Evolutionary conservation across 2,113 vertebrate species (phyloP), one percentile per base, ranked within the genome.

Genomic region (Neolamprologus fasciatus): DNA sequence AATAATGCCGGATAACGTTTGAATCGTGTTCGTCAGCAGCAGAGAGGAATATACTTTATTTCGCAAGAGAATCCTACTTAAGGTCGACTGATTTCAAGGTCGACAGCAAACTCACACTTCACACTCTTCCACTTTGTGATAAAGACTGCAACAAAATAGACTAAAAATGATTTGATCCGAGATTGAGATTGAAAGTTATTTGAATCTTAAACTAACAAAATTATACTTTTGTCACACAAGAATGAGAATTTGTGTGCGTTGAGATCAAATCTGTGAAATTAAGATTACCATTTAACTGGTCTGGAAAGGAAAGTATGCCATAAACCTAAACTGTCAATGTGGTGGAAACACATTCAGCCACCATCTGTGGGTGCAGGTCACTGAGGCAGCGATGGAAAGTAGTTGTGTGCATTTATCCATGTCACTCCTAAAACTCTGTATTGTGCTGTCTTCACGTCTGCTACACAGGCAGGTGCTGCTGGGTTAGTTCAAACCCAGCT

Each of bases 121-220:
- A 9, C 8, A 3, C 5, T 76, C 14, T 26, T 28, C 21, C 68
- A 76, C 0, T 28, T 28, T 0, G 23, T 47, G 42, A 76, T 28
- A 47, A 5, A 47, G 9, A 28, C 23, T 19, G 9, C 71, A 76
- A 26, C 14, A 45, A 73, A 45, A 73, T 4, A 47, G 40, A 45
- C 37, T 1, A 7, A 73, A 42, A 71, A 42, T 4, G 5, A 42
- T 73, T 16, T n/a, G 16, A 76, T 28, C 16, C 6, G 0, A 47
- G 21, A 28, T 19, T 0, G 2, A 26, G 14, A 11, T 0, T 23
- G 3, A 47, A 76, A 1, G 21, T 76, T 9, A 7, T 47, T 19
- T 3, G 2, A 26, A 76, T 76, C 9, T 28, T 10, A 17, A 73
- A 73, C 23, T 73, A 45, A 45, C 1, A 8, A 73, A 73, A 26